Evolutionary conservation across 2,113 vertebrate genomes (phyloP), one percentile per base, ranked within the genome.

Genomic region (Candoia aspera): DNA sequence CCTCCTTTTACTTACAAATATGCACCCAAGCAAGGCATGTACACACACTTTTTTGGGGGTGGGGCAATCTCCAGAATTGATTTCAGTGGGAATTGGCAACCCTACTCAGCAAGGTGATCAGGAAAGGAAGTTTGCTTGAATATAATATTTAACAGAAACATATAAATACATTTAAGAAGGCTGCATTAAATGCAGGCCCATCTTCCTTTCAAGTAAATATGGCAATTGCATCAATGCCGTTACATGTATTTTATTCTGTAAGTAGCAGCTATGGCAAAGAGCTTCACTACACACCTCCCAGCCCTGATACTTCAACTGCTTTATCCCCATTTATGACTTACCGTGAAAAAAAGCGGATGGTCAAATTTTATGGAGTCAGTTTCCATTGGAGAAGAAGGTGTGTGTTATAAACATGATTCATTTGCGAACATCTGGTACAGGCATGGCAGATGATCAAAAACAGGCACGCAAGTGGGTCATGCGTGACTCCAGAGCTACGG

Each of bases 341-440:
- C n/a, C 19, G 15, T 19, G 68, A 33, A 73, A 1, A 12, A 64
- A 92, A 84, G 86, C 91, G 93, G 83, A 94, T 95, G 94, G 92
- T 87, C 68, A 87, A 89, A 94, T 91, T 88, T 92, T 84, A 94
- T 96, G 95, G 54, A 19, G 53, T 24, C 68, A 42, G 21, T 42
- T 90, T 58, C n/a, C 54, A 83, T 4, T 58, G 24, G 53, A 24
- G n/a, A 57, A 58, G 11, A 83, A 21, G 29, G 29, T 55, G 46
- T 33, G 33, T 17, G 15, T 54, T 54, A 3, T 89, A 24, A 55
- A 13, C 8, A 9, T 12, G 55, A 33, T 46, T 42, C 58, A 46
- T 90, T 84, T 84, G 29, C 23, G 54, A 90, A 29, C 8, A 15
- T 1, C 12, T 29, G 26, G 55, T 4, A 19, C 19, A 37, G n/a